Conservation (phyloP, 2,888 invertebrate genomes). For the Aradus depressus region DNA sequence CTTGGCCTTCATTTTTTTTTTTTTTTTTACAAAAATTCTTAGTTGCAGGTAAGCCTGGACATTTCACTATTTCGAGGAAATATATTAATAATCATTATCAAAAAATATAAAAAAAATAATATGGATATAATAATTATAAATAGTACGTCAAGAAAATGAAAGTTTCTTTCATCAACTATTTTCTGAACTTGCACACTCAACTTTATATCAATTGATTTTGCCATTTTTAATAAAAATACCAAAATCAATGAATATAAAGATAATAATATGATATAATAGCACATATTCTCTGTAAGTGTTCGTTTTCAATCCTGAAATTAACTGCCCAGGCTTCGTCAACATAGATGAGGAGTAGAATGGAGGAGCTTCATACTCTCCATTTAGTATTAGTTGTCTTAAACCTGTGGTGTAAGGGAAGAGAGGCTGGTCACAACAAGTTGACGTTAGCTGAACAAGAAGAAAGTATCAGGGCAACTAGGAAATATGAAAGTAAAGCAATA, state of each 20-base stretch:
- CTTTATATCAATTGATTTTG: no score
- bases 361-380: not conserved
- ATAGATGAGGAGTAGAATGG: not conserved
- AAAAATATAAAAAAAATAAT: not conserved
- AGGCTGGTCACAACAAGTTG: no score
- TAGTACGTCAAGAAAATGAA: not conserved
- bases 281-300: not conserved
- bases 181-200: no score
- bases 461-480: no score
- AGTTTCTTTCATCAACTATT: no score
- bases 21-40: no score
- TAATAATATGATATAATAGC: not conserved
- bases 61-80: no score
- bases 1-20: constrained; percentile 21
- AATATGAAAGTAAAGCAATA: no score
- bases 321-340: constrained; percentile 24
- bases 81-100: constrained; percentile 2
- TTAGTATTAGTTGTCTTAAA: no score
- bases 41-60: constrained; percentile 26
- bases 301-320: constrained; percentile 1
- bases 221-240: not conserved
- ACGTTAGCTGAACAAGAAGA: no score
- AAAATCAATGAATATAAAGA: not conserved
- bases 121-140: not conserved
- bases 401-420: no score